Evolutionary conservation across 2,888 invertebrate genomes (phyloP), one percentile per base, ranked within the genome.

Genomic region (Mythimna lalbum): DNA sequence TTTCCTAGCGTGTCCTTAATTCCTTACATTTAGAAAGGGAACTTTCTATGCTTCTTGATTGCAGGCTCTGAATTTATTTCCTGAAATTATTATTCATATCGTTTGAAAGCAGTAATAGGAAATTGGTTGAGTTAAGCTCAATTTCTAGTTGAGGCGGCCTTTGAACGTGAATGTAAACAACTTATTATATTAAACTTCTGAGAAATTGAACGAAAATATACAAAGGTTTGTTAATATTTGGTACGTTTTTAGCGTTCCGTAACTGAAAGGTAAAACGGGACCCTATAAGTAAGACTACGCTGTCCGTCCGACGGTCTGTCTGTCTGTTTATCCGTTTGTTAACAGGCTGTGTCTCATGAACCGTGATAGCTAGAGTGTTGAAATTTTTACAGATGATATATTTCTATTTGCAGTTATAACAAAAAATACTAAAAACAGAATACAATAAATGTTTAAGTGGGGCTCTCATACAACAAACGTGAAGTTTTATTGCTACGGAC

Each of bases 21-120:
- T 61, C 19, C 21, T 36, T 9, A 36, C 12, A 4, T 36, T 23
- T 36, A 49, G 47, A 56, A 62, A 67, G 5, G 27, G 3, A 47
- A 49, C 57, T 23, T 62, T 62, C 23, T 50, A 12, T 49, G 21
- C 2, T 43, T 14, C 56, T 63, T 74, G 68, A 74, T 74, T 74
- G 23, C 43, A 39, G 57, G 6, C 23, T 49, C 33, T 12, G 57
- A 39, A 49, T 63, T 47, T 67, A 21, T 49, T 53, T 67, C 47
- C 49, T 68, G 39, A 69, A 57, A 53, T 63, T 47, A 59, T 21
- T 76, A 68, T 75, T 74, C n/a, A 64, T 33, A 23, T 53, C 43
- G 21, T 50, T 61, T 61, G 27, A 68, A 56, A 60, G 36, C 19
- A 43, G 23, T 49, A 31, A 59, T 53, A 33, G 59, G 49, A 60